Evolutionary conservation across 1,140 invertebrate species (phyloP).

Genomic region (Ceratina calcarata): DNA sequence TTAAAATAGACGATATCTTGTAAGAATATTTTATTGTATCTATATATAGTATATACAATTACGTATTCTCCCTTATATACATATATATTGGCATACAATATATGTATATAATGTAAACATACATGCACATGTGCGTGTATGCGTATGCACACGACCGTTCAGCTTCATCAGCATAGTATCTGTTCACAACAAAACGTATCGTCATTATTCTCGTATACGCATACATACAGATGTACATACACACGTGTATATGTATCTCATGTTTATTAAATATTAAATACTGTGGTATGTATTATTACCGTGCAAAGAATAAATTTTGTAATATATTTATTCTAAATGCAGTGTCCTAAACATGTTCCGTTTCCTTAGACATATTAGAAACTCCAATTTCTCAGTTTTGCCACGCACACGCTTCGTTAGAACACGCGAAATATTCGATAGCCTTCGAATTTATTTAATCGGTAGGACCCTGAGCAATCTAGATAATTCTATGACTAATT

Average conservation of each 20-base stretch:
- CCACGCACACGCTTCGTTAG: background rate
- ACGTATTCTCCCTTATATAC: constrained; percentile 45
- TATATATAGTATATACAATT: constrained; percentile 52
- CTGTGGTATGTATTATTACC: constrained; percentile 58
- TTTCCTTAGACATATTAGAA: constrained; percentile 40
- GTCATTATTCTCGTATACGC: constrained; percentile 40
- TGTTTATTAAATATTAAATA: constrained; percentile 62
- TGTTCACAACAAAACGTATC: constrained; percentile 38
- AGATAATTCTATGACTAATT: constrained; percentile 44
- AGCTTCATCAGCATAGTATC: background rate
- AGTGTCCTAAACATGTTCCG: constrained; percentile 26
- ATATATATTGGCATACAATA: constrained; percentile 53
- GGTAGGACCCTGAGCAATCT: constrained; percentile 62
- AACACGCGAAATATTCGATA: constrained; percentile 44
- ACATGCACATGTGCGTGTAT: constrained; percentile 25
- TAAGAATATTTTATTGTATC: constrained; percentile 67
- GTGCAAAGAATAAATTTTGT: constrained; percentile 66
- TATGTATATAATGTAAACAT: constrained; percentile 49
- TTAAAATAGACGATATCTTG: constrained; percentile 44
- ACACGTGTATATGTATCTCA: constrained; percentile 35
- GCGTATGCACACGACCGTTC: constrained; percentile 35
- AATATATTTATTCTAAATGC: constrained; percentile 66
- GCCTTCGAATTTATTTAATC: constrained; percentile 38
- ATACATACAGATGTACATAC: constrained; percentile 25
- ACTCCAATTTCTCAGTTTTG: constrained; percentile 6